Base-by-base conservation (phyloP, 2,797 vertebrate genomes). In the Clarias fuscus region DNA sequence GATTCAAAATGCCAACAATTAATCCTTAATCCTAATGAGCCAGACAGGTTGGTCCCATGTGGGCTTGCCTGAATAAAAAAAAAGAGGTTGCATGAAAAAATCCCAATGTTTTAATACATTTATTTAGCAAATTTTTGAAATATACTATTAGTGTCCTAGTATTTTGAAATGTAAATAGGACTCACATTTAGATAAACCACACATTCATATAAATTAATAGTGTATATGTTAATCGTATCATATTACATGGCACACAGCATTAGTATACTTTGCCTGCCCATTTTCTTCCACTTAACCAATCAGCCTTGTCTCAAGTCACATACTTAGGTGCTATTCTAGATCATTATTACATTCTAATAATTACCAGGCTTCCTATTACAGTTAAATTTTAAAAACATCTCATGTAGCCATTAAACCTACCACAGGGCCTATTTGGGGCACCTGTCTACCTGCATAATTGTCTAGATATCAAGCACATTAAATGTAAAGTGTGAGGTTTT, bases 11-110 rank as follows among this genome's bases (percentile, higher is more conserved):
- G 33, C 6, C 14, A 71, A 61, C 48, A 59, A 72, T 72, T 59
- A 59, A 59, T 17, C 61, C 22, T 80, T 80, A 80, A n/a, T 80
- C 33, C 59, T 58, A 71, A 22, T 82, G 70, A 83, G 30, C 48
- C 53, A 71, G 81, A 59, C 48, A 83, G 48, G 11, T n/a, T 43
- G 22, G 33, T 64, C 77, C 58, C 6, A 14, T 3, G 6, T 30
- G 40, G 43, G 40, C 11, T n/a, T 43, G 7, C 71, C 71, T 73
- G 71, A 48, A 48, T 73, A 33, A 33, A 53, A 22, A 15, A 53
- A 73, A 73, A 75, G 14, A 3, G 43, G 24, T 53, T 53, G 53
- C 24, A 56, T 53, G 43, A 53, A 13, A 75, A 27, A 17, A 14
- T 53, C 13, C 13, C 7, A 6, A 27, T 53, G 53, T 30, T 76